Percentiles rank a stretch among this genome's conserved stretches.
phyloP scores from a whole-genome alignment of 2,888 invertebrate species.

The Caenorhabditis macrosperma region DNA sequence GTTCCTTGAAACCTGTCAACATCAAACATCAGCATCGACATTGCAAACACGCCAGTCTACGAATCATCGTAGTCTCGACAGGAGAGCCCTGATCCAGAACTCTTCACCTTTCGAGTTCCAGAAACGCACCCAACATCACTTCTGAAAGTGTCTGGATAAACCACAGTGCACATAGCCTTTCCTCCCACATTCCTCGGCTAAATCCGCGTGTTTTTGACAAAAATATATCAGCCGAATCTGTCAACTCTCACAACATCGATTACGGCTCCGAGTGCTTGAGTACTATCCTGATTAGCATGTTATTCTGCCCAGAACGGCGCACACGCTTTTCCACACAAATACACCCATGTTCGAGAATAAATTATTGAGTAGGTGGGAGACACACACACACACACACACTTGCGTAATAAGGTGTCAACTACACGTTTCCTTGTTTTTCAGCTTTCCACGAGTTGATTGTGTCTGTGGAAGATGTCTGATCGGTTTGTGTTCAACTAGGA shows the following conservation, averaged over 20 bases:
- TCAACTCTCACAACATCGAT: conserved; percentile 39
- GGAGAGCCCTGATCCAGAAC: neutral
- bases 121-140: neutral
- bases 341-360: conserved; percentile 46
- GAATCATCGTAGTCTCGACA: no score
- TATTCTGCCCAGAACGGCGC: neutral
- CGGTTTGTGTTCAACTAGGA: conserved; percentile 43
- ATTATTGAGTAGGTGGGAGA: conserved; percentile 37
- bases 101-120: neutral
- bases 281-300: conserved; percentile 34
- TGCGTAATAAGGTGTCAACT: conserved; percentile 57
- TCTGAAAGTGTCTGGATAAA: conserved; percentile 21
- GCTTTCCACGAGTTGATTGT: conserved; percentile 38
- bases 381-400: neutral
- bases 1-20: no score
- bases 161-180: conserved; percentile 21
- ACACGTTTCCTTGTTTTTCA: conserved; percentile 55
- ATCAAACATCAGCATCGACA: no score
- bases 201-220: conserved; percentile 5
- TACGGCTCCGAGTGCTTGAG: conserved; percentile 21
- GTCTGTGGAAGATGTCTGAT: conserved; percentile 52
- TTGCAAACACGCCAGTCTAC: no score
- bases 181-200: conserved; percentile 7
- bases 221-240: neutral
- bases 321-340: conserved; percentile 15